Evolutionary conservation across 2,113 vertebrate genomes (phyloP).

Genomic region (Clupea harengus): DNA sequence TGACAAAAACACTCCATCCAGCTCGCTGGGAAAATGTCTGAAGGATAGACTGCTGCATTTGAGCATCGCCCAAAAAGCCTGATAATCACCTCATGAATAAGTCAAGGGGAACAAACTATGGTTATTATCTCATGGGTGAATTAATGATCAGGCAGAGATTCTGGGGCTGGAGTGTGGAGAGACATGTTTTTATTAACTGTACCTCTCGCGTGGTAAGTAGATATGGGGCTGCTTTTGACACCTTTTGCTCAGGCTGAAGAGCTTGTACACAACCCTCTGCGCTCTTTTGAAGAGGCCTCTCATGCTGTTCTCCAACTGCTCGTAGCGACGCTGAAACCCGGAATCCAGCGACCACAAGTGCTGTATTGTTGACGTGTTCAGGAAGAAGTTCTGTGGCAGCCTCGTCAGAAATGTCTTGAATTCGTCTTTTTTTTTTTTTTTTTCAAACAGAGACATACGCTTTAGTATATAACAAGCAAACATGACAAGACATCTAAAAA

Average conservation of each 20-base stretch:
- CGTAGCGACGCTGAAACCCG: slow-evolving; percentile 87
- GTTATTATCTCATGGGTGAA: slow-evolving; percentile 4
- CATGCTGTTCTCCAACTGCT: slow-evolving; percentile 89
- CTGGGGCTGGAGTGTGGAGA: neutral
- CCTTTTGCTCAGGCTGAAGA: slow-evolving; percentile 94
- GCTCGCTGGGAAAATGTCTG: slow-evolving; percentile 42
- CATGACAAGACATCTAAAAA: neutral
- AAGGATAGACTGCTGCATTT: slow-evolving; percentile 30
- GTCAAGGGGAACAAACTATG: slow-evolving; percentile 11
- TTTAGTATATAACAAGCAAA: neutral
- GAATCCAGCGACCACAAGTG: slow-evolving; percentile 92
- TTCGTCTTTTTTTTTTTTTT: slow-evolving; percentile 85
- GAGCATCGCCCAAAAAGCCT: slow-evolving; percentile 47
- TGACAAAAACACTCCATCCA: slow-evolving; percentile 48
- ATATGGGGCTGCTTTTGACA: slow-evolving; percentile 91
- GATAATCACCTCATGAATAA: slow-evolving; percentile 53
- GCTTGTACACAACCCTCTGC: slow-evolving; percentile 90
- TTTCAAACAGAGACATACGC: neutral
- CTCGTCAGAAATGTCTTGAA: slow-evolving; percentile 91
- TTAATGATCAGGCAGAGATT: slow-evolving; percentile 22
- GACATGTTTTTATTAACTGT: slow-evolving; percentile 11
- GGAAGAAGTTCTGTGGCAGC: slow-evolving; percentile 89
- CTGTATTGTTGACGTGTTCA: slow-evolving; percentile 87
- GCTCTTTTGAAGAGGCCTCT: slow-evolving; percentile 83
- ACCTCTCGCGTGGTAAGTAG: slow-evolving; percentile 86